Evolutionary conservation across 2,113 vertebrate species (phyloP).

Genomic region (Merops nubicus): DNA sequence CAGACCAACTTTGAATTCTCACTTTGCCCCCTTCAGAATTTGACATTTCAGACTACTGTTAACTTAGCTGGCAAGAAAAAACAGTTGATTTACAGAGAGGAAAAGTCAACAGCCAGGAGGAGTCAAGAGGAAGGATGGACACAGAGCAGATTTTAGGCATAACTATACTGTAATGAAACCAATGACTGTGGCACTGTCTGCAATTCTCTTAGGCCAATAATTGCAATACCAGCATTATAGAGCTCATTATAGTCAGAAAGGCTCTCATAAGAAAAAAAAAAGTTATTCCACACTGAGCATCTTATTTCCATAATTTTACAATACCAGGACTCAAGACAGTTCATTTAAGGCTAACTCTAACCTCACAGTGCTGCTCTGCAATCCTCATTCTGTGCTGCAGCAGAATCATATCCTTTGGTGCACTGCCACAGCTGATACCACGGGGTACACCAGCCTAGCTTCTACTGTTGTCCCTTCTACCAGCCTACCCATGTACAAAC

Average conservation of each 20-base stretch:
- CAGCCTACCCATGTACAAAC: neutral
- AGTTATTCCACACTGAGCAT: neutral
- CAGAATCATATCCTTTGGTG: neutral
- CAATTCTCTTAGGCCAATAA: neutral
- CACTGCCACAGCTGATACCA: rapidly evolving
- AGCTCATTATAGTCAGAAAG: neutral
- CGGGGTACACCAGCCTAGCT: neutral
- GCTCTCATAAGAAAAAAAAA: neutral
- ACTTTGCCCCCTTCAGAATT: neutral
- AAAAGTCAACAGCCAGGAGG: neutral
- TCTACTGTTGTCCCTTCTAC: neutral
- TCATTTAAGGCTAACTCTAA: neutral
- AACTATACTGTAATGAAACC: neutral
- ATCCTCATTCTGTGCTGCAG: neutral
- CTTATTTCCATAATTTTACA: neutral
- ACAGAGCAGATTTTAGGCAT: neutral
- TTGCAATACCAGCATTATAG: neutral
- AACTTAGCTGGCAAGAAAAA: neutral
- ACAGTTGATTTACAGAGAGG: neutral
- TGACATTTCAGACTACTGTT: neutral
- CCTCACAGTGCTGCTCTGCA: neutral
- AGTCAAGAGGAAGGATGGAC: neutral
- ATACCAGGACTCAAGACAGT: neutral
- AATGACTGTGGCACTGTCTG: neutral
- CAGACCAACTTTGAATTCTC: neutral